Conservation (phyloP, 2,797 vertebrate genomes). For the Chelidonichthys spinosus region DNA sequence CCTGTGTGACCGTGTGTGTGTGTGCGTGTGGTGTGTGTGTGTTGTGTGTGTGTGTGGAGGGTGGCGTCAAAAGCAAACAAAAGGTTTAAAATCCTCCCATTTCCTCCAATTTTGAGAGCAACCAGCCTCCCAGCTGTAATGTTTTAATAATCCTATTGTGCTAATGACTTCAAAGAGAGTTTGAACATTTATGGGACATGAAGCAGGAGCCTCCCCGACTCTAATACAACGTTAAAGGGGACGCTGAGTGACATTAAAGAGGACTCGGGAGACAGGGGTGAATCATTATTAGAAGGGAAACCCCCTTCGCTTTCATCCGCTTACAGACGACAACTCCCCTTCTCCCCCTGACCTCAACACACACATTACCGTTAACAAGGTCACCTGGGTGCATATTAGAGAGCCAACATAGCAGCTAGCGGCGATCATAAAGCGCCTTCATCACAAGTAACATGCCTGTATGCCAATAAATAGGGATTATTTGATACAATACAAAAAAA, state of each 20-base stretch:
- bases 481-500: conserved; percentile 11
- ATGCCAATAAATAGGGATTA: conserved; percentile 14
- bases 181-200: conserved; percentile 42
- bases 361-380: conserved; percentile 65
- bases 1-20: neutral
- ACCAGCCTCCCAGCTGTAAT: conserved; percentile 9
- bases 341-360: conserved; percentile 63
- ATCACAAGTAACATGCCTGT: neutral
- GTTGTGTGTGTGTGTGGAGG: neutral
- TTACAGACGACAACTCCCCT: conserved; percentile 53
- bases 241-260: conserved; percentile 47
- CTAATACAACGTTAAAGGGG: conserved; percentile 26
- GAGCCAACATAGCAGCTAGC: conserved; percentile 23
- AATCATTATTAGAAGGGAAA: conserved; percentile 58
- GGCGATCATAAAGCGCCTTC: conserved; percentile 32
- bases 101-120: conserved; percentile 1
- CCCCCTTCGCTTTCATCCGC: conserved; percentile 60
- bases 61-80: neutral
- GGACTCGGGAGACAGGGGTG: conserved; percentile 42
- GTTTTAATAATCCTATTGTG: conserved; percentile 31
- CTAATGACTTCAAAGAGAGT: conserved; percentile 53
- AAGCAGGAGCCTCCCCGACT: conserved; percentile 35
- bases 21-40: neutral
- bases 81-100: conserved; percentile 24
- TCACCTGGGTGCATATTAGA: conserved; percentile 42